Evolutionary conservation across 2,113 vertebrate species (phyloP).

Genomic region (Phocoena phocoena): DNA sequence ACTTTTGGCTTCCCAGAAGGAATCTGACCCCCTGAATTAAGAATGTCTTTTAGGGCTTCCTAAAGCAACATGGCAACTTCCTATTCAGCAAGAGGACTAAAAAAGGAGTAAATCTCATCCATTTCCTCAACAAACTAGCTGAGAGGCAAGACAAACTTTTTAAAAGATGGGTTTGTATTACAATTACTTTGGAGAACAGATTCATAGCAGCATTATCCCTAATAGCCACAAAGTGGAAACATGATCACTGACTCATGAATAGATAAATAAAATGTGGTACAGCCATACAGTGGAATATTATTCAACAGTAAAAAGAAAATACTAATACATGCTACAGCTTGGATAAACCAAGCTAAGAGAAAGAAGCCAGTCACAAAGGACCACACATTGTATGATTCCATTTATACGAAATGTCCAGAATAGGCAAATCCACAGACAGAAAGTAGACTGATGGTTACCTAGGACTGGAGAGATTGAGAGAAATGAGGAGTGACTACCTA

Average conservation of each 20-base stretch:
- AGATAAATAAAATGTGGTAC: neutral
- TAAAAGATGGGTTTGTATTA: neutral
- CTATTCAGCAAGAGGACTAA: neutral
- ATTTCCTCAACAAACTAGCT: neutral
- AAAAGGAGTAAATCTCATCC: neutral
- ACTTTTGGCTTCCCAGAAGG: neutral
- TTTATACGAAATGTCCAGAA: neutral
- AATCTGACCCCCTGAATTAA: neutral
- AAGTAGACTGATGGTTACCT: neutral
- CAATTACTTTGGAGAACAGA: neutral
- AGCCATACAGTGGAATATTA: neutral
- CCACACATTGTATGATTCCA: neutral
- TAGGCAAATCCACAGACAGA: neutral
- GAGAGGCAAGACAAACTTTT: neutral
- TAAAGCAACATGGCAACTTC: neutral
- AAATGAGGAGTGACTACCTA: neutral
- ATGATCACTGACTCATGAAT: neutral
- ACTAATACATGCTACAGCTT: neutral
- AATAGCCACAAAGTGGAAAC: neutral
- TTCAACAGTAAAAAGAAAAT: neutral
- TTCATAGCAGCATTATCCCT: neutral
- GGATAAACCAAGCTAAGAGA: neutral
- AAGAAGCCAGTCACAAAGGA: neutral
- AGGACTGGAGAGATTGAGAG: neutral
- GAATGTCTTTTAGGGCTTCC: neutral